A percentile compares a stretch with the other conserved stretches of the same genome.
phyloP scores from a whole-genome alignment of 2,888 invertebrate genomes.

The Drosophila rubida region DNA sequence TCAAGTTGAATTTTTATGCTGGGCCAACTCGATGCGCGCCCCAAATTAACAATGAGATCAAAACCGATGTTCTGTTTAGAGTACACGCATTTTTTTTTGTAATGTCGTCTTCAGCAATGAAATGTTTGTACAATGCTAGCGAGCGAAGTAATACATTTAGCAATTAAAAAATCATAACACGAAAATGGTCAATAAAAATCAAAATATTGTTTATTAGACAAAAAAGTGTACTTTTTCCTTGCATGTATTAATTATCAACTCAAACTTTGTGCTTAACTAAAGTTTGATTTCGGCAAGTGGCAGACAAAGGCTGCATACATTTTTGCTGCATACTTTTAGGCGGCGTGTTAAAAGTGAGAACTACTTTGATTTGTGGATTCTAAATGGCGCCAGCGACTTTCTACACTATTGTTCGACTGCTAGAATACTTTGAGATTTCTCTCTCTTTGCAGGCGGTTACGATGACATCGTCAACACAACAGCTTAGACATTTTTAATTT shows the following conservation, averaged over 20 bases:
- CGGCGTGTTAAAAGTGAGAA: too few relatives aligned
- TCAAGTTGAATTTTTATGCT: constrained; percentile 40
- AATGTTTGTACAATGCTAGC: constrained; percentile 28
- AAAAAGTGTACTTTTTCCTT: constrained; percentile 23
- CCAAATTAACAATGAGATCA: constrained; percentile 11
- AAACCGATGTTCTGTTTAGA: constrained; percentile 4
- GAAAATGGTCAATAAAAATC: constrained; percentile 68
- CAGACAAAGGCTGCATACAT: too few relatives aligned
- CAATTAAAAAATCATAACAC: constrained; percentile 35
- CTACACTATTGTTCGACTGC: too few relatives aligned
- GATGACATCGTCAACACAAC: too few relatives aligned
- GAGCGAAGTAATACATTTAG: constrained; percentile 30
- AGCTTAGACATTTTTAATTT: too few relatives aligned
- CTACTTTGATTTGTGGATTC: too few relatives aligned
- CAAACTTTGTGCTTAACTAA: too few relatives aligned
- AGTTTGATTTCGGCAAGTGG: too few relatives aligned
- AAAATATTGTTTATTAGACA: constrained; percentile 76
- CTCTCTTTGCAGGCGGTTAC: too few relatives aligned
- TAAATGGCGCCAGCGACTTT: too few relatives aligned
- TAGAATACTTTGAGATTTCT: too few relatives aligned
- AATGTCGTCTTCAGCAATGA: constrained; percentile 9
- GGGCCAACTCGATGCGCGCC: constrained; percentile 6
- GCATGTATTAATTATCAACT: too few relatives aligned
- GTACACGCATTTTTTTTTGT: background rate
- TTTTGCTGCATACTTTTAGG: background rate